Percentiles rank a stretch among this genome's conserved stretches.
These are phyloP conservation scores for Terebella lapidaria DNA, from an alignment of 2,888 invertebrate genomes.

Conservation along the genomic window DNA sequence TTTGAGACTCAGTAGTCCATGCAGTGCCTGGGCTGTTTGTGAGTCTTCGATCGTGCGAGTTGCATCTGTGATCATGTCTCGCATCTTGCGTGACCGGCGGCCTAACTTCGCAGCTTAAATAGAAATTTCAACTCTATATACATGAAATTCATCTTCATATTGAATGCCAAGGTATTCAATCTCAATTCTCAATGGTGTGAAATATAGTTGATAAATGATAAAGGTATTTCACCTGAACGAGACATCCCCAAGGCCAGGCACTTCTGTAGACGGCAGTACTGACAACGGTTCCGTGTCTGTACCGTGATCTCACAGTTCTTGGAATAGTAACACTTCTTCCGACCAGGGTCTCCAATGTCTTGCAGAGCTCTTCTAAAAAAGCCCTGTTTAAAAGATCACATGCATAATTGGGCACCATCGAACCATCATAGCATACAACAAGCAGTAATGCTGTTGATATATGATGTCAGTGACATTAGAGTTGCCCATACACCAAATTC, in stretches of 20 bases:
- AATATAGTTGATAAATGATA: background rate
- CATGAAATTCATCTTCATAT: background rate
- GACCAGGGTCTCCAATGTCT: conserved; percentile 51
- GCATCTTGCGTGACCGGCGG: conserved; percentile 49
- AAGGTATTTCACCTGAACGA: conserved; percentile 82
- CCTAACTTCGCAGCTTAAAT: conserved; percentile 48
- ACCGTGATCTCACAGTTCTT: conserved; percentile 52
- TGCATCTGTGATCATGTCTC: conserved; percentile 43
- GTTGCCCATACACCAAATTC: no score
- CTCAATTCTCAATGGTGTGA: background rate
- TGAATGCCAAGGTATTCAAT: background rate
- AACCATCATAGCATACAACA: no score
- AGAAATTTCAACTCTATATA: background rate
- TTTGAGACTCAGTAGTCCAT: conserved; percentile 50
- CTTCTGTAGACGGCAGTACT: conserved; percentile 98
- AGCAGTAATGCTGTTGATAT: no score
- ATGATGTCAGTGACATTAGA: no score
- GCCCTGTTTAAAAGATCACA: conserved; percentile 32
- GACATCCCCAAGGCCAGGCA: conserved; percentile 99
- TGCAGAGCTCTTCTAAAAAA: conserved; percentile 51
- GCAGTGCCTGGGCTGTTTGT: conserved; percentile 51
- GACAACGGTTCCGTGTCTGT: conserved; percentile 81
- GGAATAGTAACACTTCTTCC: conserved; percentile 52
- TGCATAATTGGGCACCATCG: no score
- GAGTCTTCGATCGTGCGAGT: conserved; percentile 49